Percentiles rank a stretch among this genome's conserved stretches.
Evolutionary conservation across 1,140 invertebrate species (phyloP).

Genomic region (Antheraea mylitta): DNA sequence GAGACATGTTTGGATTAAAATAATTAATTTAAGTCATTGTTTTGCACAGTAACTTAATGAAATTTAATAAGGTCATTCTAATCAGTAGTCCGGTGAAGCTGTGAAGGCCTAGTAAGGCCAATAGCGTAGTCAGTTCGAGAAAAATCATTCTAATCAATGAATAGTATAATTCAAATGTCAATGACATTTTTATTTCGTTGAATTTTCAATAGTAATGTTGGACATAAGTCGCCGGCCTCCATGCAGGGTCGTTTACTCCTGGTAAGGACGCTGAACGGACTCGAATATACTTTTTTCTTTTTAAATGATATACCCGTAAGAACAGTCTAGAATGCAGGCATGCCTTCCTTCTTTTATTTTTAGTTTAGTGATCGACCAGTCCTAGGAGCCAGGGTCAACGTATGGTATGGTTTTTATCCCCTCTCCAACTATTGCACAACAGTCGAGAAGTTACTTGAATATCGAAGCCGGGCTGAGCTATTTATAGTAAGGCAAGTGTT

Average conservation of each 20-base stretch:
- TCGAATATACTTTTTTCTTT: conserved; percentile 59
- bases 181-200: conserved; percentile 48
- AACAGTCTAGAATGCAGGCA: conserved; percentile 59
- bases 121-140: too few relatives aligned
- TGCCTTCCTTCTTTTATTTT: conserved; percentile 71
- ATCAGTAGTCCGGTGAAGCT: too few relatives aligned
- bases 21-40: neutral
- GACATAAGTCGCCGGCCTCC: conserved; percentile 34
- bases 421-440: conserved; percentile 70
- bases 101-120: too few relatives aligned
- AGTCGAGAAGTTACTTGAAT: conserved; percentile 65
- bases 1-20: too few relatives aligned
- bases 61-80: conserved; percentile 47
- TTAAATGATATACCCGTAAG: conserved; percentile 39
- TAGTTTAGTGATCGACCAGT: conserved; percentile 61
- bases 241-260: conserved; percentile 51
- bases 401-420: conserved; percentile 63
- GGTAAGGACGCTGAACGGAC: conserved; percentile 54
- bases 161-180: conserved; percentile 37
- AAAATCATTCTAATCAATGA: conserved; percentile 51
- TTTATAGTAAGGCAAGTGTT: conserved; percentile 33
- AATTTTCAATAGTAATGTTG: conserved; percentile 43
- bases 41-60: conserved; percentile 37
- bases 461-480: conserved; percentile 43
- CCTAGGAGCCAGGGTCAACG: conserved; percentile 56